Conservation (phyloP, 2,888 invertebrate species). For the Papilio protenor region DNA sequence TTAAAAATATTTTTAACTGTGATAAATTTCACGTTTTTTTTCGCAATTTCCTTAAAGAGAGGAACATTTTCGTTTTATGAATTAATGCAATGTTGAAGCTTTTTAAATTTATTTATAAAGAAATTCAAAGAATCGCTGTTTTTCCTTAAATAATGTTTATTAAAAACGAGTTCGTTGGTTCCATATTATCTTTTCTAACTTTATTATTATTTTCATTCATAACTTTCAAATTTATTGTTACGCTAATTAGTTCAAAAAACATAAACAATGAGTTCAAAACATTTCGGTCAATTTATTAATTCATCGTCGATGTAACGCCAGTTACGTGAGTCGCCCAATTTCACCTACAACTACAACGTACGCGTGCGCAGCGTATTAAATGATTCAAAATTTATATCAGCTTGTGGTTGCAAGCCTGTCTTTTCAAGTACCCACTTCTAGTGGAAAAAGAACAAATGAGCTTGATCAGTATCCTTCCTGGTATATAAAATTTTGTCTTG, state of each 20-base stretch:
- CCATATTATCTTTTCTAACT: neutral
- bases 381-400: neutral
- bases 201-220: neutral
- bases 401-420: neutral
- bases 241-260: neutral
- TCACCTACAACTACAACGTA: slow-evolving; percentile 6
- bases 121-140: neutral
- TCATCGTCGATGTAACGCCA: slow-evolving; percentile 13
- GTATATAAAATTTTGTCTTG: too few relatives aligned
- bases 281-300: neutral
- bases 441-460: neutral
- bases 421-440: neutral
- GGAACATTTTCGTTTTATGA: too few relatives aligned
- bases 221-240: neutral
- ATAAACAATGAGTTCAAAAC: neutral
- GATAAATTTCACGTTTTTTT: too few relatives aligned
- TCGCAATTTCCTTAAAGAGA: too few relatives aligned
- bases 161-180: neutral
- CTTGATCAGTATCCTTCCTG: too few relatives aligned
- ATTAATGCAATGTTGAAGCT: too few relatives aligned
- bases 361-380: slow-evolving; percentile 3
- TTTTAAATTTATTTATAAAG: too few relatives aligned
- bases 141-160: neutral
- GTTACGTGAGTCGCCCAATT: slow-evolving; percentile 19
- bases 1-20: too few relatives aligned